Percentiles rank a stretch among this genome's conserved stretches.
phyloP scores from a whole-genome alignment of 1,140 invertebrate species.

The Pygmarrhopalites habei region DNA sequence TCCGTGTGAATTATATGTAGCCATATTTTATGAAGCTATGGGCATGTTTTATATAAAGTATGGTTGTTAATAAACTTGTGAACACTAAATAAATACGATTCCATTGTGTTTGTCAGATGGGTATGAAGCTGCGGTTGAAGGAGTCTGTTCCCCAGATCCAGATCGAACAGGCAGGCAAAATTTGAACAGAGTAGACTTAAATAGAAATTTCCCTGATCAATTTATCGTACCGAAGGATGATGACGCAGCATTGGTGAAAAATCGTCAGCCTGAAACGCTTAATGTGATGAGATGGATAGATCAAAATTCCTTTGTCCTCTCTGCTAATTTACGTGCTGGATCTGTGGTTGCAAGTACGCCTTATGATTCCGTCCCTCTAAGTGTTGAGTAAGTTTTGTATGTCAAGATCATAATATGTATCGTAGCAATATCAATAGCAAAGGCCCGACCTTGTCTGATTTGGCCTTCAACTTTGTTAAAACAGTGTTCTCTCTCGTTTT shows the following conservation, averaged over 20 bases:
- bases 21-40: no score
- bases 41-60: no score
- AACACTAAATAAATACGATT: no score
- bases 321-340: slow-evolving; percentile 84
- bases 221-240: slow-evolving; percentile 50
- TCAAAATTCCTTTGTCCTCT: slow-evolving; percentile 77
- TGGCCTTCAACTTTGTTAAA: no score
- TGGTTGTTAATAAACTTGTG: no score
- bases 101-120: no score
- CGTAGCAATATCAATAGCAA: no score
- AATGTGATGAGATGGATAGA: slow-evolving; percentile 85
- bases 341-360: slow-evolving; percentile 88
- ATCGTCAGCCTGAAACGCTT: slow-evolving; percentile 78
- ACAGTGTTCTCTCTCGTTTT: slow-evolving; percentile 10
- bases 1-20: no score
- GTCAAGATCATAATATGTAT: no score
- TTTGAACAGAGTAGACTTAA: slow-evolving; percentile 69
- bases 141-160: slow-evolving; percentile 61
- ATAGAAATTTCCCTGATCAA: slow-evolving; percentile 83
- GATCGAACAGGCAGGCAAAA: slow-evolving; percentile 66
- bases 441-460: no score
- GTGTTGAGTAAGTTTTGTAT: slow-evolving; percentile 30
- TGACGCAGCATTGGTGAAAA: slow-evolving; percentile 42
- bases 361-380: slow-evolving; percentile 43
- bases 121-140: slow-evolving; percentile 71